Evolutionary conservation across 2,797 vertebrate species (phyloP).

Genomic region (Protonibea diacanthus): DNA sequence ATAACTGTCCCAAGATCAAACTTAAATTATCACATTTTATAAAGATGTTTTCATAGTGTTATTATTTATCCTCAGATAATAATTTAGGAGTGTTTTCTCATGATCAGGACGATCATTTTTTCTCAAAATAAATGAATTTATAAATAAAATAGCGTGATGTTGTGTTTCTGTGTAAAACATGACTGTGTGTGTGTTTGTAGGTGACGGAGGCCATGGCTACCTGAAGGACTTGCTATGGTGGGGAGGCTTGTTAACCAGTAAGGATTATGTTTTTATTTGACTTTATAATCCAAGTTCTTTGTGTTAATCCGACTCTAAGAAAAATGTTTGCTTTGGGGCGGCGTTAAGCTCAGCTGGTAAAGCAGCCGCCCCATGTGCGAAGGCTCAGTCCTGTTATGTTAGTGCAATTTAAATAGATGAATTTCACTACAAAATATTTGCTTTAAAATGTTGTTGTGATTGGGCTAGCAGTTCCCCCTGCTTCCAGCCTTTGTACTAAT

Average conservation of each 20-base stretch:
- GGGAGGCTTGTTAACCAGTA: conserved; percentile 95
- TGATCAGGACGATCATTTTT: no score
- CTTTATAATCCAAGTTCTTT: background rate
- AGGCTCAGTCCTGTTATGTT: no score
- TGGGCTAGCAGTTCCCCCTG: no score
- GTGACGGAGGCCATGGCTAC: conserved; percentile 95
- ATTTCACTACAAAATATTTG: no score
- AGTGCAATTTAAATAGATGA: no score
- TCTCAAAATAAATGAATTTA: no score
- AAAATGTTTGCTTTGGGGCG: no score
- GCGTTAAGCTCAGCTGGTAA: no score
- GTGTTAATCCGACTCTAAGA: no score
- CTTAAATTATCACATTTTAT: background rate
- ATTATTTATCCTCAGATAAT: background rate
- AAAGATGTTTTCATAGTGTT: background rate
- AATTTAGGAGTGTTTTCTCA: background rate
- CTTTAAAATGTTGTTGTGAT: no score
- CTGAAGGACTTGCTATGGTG: conserved; percentile 97
- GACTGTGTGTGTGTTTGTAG: conserved; percentile 72
- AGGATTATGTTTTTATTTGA: conserved; percentile 63
- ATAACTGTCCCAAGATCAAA: background rate
- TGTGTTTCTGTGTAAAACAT: conserved; percentile 7
- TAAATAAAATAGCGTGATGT: background rate
- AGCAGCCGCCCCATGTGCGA: no score
- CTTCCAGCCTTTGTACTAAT: no score